Conservation (phyloP, 2,888 invertebrate species). For the Resseliella maxima region DNA sequence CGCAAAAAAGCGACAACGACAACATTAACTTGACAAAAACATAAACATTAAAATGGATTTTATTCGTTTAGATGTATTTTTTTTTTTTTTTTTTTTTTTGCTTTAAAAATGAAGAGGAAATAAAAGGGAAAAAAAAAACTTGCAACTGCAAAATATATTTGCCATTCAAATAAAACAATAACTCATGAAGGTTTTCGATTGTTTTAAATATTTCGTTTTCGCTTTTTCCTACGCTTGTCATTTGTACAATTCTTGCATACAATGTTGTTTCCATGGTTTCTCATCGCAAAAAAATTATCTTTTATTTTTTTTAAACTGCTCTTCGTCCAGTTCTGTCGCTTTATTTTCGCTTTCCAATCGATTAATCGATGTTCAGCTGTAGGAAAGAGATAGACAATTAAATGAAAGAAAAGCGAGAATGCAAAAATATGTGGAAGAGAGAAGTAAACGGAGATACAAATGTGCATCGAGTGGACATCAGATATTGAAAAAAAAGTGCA, state of each 20-base stretch:
- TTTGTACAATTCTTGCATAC: not conserved
- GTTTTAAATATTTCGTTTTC: constrained; percentile 41
- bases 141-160: constrained; percentile 31
- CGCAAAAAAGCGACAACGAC: constrained; percentile 34
- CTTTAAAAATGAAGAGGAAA: not conserved
- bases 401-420: too few relatives aligned
- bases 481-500: not conserved
- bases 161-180: constrained; percentile 53
- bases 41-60: constrained; percentile 44
- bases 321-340: not conserved
- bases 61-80: not conserved
- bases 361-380: not conserved
- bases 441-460: too few relatives aligned
- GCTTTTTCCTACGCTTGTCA: not conserved
- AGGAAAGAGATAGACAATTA: too few relatives aligned
- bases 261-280: constrained; percentile 6
- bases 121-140: constrained; percentile 36
- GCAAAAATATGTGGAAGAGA: too few relatives aligned
- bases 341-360: not conserved
- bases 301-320: not conserved
- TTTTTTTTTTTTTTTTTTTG: not conserved
- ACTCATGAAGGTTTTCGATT: constrained; percentile 50
- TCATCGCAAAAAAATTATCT: not conserved
- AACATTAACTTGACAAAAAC: constrained; percentile 31
- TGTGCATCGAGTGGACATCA: too few relatives aligned